Percentiles rank a stretch among this genome's conserved stretches.
phyloP scores from a whole-genome alignment of 2,113 vertebrate species.

The Antennarius striatus region DNA sequence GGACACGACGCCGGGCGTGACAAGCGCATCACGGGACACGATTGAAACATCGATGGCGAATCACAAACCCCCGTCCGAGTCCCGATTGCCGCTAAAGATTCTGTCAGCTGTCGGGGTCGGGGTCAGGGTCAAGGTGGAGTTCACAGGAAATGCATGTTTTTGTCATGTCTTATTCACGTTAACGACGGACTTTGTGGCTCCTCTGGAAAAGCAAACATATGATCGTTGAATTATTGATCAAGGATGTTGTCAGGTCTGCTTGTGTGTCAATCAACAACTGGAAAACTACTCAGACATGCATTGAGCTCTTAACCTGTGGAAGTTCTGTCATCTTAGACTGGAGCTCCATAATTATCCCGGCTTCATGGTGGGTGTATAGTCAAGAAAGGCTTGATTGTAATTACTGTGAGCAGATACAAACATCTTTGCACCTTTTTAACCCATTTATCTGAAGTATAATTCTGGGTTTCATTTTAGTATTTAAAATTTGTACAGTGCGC shows the following conservation, averaged over 20 bases:
- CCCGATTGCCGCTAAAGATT: constrained; percentile 5
- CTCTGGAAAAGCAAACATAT: constrained; percentile 43
- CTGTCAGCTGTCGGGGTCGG: constrained; percentile 16
- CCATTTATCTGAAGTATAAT: too few relatives aligned
- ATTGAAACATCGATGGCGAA: constrained; percentile 4
- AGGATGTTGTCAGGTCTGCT: constrained; percentile 49
- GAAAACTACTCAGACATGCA: constrained; percentile 37
- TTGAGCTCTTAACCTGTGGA: constrained; percentile 9
- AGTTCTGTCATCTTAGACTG: background rate
- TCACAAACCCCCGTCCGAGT: constrained; percentile 18
- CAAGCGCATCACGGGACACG: constrained; percentile 17
- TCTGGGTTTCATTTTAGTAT: too few relatives aligned
- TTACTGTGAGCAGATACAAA: too few relatives aligned
- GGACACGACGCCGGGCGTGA: constrained; percentile 5
- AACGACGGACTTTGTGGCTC: constrained; percentile 49
- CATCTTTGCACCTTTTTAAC: too few relatives aligned
- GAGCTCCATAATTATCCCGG: too few relatives aligned
- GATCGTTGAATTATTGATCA: constrained; percentile 68
- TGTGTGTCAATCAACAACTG: constrained; percentile 44
- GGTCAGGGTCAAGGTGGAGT: constrained; percentile 56
- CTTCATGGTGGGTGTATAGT: too few relatives aligned
- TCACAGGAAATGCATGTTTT: constrained; percentile 54
- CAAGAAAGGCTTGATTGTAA: too few relatives aligned
- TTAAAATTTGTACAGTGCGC: too few relatives aligned
- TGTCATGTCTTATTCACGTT: constrained; percentile 55